Base-by-base conservation (phyloP, 1,140 invertebrate genomes). In the Drosophila micromelanica region DNA sequence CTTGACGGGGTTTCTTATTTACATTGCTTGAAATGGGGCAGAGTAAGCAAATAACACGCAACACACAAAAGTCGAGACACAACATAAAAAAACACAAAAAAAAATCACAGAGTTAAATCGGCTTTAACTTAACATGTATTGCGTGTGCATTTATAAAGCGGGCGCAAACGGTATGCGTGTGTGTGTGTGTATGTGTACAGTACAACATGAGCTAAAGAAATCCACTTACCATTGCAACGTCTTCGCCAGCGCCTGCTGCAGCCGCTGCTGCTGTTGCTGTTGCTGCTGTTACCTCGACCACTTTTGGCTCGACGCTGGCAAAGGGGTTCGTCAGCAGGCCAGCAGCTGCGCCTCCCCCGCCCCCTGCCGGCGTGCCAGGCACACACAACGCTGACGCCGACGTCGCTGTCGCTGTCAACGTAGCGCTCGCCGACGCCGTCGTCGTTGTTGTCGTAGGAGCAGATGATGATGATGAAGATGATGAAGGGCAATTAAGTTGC, bases 191-290 rank as follows among this genome's bases (percentile, higher is more conserved):
- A 60, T 55, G 75, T 62, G 75, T 54, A 55, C 51, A 59, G 54
- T 54, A 73, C 48, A 37, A 64, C 68, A 48, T 63, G 52, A 49
- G 57, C 64, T 46, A 63, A 64, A 80, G 57, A 72, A 81, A 78
- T 80, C 65, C 80, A 89, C 84, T 89, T 79, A 89, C 84, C 84
- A 87, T 76, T 78, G 84, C 73, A 76, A 61, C 79, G 63, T 84
- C 84, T 69, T 89, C 79, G 48, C 42, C 57, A 51, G 80, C 40
- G 43, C 38, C 62, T 35, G 45, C 35, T 37, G 48, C 72, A 30
- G 55, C 61, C 37, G 75, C 51, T 9, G 23, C 38, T 30, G 65
- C 13, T 13, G 55, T 42, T 13, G 75, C 51, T 9, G 23, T 27
- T 30, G 65, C 13, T 13, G 55, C 48, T 13, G 17, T 23, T 45